Evolutionary conservation across 1,140 invertebrate species (phyloP), one percentile per base, ranked within the genome.

Genomic region (Bombus soroeensis): DNA sequence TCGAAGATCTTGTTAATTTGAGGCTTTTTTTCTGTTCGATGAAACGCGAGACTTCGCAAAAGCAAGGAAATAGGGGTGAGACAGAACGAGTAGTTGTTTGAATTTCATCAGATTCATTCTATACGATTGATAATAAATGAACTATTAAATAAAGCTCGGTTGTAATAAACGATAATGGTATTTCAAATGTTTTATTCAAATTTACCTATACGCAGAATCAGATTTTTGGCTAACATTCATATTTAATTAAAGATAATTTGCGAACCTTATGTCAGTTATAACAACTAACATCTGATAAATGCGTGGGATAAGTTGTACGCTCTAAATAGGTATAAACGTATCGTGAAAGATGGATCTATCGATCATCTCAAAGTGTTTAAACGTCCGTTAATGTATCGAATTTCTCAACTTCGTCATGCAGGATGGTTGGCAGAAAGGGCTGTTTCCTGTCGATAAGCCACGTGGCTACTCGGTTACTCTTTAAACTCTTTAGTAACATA

Each of bases 391-490:
- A 64, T 82, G 66, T 88, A 90, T 90, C 81, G 76, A 76, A 81
- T 90, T 88, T 84, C 81, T 66, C 53, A 70, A 80, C 70, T 73
- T 74, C 74, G 32, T 79, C 66, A 86, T 83, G 64, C 57, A 53
- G 47, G 18, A 8, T 53, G 76, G 34, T 57, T 79, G 68, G 59
- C 75, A 85, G 86, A 86, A 88, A 81, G 37, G 57, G 37, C 78
- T 72, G 78, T 81, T 88, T 88, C 88, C 87, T 90, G 81, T 68
- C 57, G 66, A 72, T 73, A 62, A 59, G 82, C 75, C 84, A 90
- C 88, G 88, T 79, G 88, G 71, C 88, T 87, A 82, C 82, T 89
- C 78, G 47, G 75, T 88, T 89, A 85, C 88, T 79, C 62, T 66
- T 75, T 82, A 87, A 87, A 89, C 88, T 85, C 81, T 80, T 74